A percentile compares a stretch with the other conserved stretches of the same genome.
phyloP scores from a whole-genome alignment of 2,888 invertebrate species.

The Auanema freiburgensis region DNA sequence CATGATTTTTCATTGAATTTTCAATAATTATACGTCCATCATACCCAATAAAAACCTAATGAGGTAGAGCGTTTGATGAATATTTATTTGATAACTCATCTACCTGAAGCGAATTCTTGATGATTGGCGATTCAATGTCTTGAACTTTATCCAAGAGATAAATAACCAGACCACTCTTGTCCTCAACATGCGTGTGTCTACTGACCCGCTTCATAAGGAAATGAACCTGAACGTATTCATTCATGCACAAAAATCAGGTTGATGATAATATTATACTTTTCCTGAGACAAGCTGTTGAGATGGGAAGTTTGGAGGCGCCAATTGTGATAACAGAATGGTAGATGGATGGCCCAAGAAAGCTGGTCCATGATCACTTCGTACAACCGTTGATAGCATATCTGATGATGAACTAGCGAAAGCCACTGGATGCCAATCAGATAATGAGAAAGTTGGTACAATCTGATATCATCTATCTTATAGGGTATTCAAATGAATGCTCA shows the following conservation, averaged over 20 bases:
- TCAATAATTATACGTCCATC: conserved; percentile 54
- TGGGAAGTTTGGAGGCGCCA: conserved; percentile 38
- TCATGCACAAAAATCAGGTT: background rate
- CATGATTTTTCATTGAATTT: conserved; percentile 36
- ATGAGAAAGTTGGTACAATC: conserved; percentile 35
- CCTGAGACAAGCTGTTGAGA: conserved; percentile 37
- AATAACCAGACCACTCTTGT: conserved; percentile 45
- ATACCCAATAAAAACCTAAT: conserved; percentile 52
- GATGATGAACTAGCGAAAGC: conserved; percentile 38
- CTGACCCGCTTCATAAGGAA: conserved; percentile 38
- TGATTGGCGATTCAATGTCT: conserved; percentile 42
- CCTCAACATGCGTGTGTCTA: conserved; percentile 33
- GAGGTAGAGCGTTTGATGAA: background rate
- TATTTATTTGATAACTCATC: background rate
- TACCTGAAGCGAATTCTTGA: conserved; percentile 39
- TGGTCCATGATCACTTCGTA: conserved; percentile 41
- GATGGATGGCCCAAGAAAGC: conserved; percentile 48
- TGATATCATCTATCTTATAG: conserved; percentile 13
- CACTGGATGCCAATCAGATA: conserved; percentile 44
- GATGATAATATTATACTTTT: conserved; percentile 22
- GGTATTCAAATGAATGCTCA: conserved; percentile 7
- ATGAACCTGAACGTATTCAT: conserved; percentile 26
- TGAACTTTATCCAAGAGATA: conserved; percentile 42
- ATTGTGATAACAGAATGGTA: conserved; percentile 38
- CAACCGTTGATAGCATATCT: conserved; percentile 42